A percentile compares a stretch with the other conserved stretches of the same genome.
Conservation (phyloP, 2,888 invertebrate genomes). For the Nemurella pictetii region DNA sequence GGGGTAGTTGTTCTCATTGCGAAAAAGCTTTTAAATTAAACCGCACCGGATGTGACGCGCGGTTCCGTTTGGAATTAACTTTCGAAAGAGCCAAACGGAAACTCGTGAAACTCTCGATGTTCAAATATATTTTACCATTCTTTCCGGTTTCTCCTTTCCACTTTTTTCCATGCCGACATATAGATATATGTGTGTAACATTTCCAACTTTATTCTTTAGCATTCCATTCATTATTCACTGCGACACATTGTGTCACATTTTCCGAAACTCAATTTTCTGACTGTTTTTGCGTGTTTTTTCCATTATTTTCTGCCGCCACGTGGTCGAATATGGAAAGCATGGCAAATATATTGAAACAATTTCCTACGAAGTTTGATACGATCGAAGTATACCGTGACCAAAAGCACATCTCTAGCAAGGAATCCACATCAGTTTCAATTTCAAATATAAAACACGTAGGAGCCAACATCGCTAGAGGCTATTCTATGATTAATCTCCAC, state of each 20-base stretch:
- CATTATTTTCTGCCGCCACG: slow-evolving; percentile 4
- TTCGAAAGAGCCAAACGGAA: slow-evolving; percentile 32
- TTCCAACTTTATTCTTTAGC: slow-evolving; percentile 18
- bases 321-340: slow-evolving; percentile 25
- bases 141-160: slow-evolving; percentile 27
- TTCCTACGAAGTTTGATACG: background rate
- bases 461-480: background rate
- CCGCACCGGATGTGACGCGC: slow-evolving; percentile 28
- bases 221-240: slow-evolving; percentile 24
- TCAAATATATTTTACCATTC: slow-evolving; percentile 33
- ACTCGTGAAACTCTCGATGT: slow-evolving; percentile 29
- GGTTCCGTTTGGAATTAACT: slow-evolving; percentile 32
- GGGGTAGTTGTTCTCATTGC: slow-evolving; percentile 18
- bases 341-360: slow-evolving; percentile 16
- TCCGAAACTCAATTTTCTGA: slow-evolving; percentile 27
- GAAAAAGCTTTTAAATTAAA: slow-evolving; percentile 35
- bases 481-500: background rate
- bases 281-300: slow-evolving; percentile 17
- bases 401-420: background rate
- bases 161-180: background rate
- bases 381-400: background rate
- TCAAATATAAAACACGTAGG: background rate
- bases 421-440: background rate
- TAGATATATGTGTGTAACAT: background rate
- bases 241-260: slow-evolving; percentile 30